Evolutionary conservation across 2,888 invertebrate genomes (phyloP).

Genomic region (Flexamia atlantica): DNA sequence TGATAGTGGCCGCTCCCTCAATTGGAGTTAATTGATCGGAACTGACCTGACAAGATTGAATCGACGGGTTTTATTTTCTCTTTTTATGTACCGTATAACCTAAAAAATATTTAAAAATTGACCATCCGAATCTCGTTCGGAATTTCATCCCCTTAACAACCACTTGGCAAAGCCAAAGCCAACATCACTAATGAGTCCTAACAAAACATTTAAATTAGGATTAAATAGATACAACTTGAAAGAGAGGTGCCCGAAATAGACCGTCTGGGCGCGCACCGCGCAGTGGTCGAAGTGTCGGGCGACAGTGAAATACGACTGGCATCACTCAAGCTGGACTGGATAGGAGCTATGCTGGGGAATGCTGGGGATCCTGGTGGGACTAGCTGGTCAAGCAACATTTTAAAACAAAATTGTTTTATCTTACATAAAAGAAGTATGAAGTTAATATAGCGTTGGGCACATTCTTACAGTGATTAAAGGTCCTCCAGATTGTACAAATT

Average conservation of each 20-base stretch:
- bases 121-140: too few relatives aligned
- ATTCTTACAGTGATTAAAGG: too few relatives aligned
- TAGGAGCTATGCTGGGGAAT: too few relatives aligned
- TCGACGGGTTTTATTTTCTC: neutral
- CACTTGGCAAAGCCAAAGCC: neutral
- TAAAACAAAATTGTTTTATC: too few relatives aligned
- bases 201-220: neutral
- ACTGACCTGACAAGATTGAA: neutral
- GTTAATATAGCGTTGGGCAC: too few relatives aligned
- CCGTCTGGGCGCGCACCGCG: neutral
- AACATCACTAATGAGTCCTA: neutral
- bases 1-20: neutral
- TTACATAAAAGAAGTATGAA: too few relatives aligned
- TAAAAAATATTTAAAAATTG: too few relatives aligned
- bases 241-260: neutral
- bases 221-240: too few relatives aligned
- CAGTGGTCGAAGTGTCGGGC: neutral
- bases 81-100: too few relatives aligned
- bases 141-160: neutral
- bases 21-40: constrained; percentile 23
- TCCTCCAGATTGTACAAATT: too few relatives aligned
- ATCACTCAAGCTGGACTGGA: neutral
- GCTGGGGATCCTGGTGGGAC: too few relatives aligned
- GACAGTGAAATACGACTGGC: neutral
- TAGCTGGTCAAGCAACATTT: too few relatives aligned